These are phyloP conservation scores for Gadus macrocephalus DNA, from an alignment of 2,113 vertebrate genomes.

Conservation along the genomic window DNA sequence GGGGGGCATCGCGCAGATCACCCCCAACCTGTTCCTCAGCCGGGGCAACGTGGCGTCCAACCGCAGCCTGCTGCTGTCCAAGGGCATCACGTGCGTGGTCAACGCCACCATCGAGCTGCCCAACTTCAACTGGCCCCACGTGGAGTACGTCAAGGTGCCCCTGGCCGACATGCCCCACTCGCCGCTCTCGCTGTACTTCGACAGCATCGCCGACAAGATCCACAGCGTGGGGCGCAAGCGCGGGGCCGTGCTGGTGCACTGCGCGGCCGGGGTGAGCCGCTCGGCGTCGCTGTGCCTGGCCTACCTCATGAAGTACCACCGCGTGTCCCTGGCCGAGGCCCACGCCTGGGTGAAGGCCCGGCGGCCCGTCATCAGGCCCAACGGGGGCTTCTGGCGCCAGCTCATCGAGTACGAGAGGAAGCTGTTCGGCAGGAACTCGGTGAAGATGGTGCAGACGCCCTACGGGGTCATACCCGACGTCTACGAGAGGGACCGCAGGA, in stretches of 20 bases:
- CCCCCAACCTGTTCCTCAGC: slow-evolving; percentile 91
- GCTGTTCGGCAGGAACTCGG: slow-evolving; percentile 90
- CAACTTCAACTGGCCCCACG: slow-evolving; percentile 96
- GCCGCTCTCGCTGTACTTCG: slow-evolving; percentile 93
- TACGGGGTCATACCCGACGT: slow-evolving; percentile 91
- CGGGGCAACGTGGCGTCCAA: slow-evolving; percentile 93
- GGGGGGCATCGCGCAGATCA: slow-evolving; percentile 94
- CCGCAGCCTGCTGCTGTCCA: slow-evolving; percentile 88
- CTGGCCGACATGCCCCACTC: slow-evolving; percentile 93
- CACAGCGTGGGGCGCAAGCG: slow-evolving; percentile 92
- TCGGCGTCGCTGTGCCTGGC: slow-evolving; percentile 94
- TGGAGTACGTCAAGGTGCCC: slow-evolving; percentile 95
- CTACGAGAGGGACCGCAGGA: slow-evolving; percentile 89
- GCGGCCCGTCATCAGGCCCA: slow-evolving; percentile 90
- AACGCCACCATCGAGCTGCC: slow-evolving; percentile 97
- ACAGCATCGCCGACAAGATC: slow-evolving; percentile 94
- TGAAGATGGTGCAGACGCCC: slow-evolving; percentile 96
- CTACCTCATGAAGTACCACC: slow-evolving; percentile 97
- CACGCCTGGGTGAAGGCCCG: slow-evolving; percentile 94
- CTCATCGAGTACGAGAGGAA: slow-evolving; percentile 96
- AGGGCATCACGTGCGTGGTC: slow-evolving; percentile 93
- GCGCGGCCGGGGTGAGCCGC: slow-evolving; percentile 91
- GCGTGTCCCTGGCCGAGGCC: slow-evolving; percentile 87
- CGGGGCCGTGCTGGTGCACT: slow-evolving; percentile 90
- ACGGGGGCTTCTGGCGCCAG: slow-evolving; percentile 96